Conservation (phyloP, 2,113 vertebrate species). For the Argyrosomus japonicus region DNA sequence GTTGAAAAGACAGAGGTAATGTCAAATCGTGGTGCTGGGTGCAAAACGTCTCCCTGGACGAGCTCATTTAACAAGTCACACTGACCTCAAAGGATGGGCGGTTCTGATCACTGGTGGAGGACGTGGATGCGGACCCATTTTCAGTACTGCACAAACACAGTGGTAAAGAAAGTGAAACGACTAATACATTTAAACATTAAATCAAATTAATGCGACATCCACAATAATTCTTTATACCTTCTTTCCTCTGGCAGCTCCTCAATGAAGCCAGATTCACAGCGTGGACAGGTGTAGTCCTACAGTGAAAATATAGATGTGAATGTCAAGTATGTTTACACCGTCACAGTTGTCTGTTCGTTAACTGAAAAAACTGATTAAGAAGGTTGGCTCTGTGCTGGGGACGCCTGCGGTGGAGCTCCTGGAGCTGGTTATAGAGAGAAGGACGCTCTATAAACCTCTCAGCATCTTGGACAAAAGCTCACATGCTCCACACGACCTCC, state of each 20-base stretch:
- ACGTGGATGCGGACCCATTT: constrained; percentile 86
- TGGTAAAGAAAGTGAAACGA: neutral
- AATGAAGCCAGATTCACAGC: constrained; percentile 96
- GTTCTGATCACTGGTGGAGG: constrained; percentile 86
- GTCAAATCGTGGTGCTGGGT: constrained; percentile 24
- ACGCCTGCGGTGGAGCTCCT: too few species aligned
- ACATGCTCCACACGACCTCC: too few species aligned
- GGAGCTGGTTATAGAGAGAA: too few species aligned
- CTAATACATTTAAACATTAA: neutral
- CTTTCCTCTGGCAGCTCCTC: constrained; percentile 92
- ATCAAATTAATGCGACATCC: neutral
- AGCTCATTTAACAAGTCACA: constrained; percentile 9
- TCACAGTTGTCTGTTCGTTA: neutral
- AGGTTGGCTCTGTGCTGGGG: too few species aligned
- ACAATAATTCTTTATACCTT: constrained; percentile 79
- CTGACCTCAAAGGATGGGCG: constrained; percentile 90
- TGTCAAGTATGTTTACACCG: neutral
- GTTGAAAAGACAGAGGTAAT: constrained; percentile 44
- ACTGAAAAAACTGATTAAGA: too few species aligned
- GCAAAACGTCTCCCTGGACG: neutral
- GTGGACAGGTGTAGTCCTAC: constrained; percentile 95
- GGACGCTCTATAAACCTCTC: too few species aligned
- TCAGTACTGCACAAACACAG: constrained; percentile 82
- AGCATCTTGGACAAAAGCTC: too few species aligned
- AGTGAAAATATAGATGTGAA: constrained; percentile 23